phyloP scores from a whole-genome alignment of 2,797 vertebrate species.

The Triplophysa bombifrons region DNA sequence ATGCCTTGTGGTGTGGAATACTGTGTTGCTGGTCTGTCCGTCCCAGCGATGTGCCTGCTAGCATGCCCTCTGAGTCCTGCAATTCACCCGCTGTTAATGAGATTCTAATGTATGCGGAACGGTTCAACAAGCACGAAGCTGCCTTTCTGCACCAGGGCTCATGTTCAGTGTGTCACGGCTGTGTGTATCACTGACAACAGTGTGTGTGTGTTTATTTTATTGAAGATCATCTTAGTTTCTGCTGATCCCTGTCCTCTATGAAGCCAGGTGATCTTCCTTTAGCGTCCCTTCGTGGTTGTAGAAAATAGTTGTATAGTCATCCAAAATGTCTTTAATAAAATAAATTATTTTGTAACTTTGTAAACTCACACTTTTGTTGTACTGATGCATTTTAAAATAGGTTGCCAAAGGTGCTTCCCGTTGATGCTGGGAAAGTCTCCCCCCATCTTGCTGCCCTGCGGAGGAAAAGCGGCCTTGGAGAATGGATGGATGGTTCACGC shows the following conservation, averaged over 20 bases:
- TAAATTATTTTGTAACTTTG: neutral
- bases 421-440: too few relatives aligned
- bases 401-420: too few relatives aligned
- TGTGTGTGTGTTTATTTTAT: constrained; percentile 51
- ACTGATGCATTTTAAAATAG: neutral
- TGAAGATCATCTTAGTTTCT: constrained; percentile 26
- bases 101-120: constrained; percentile 77
- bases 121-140: constrained; percentile 70
- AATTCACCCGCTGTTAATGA: constrained; percentile 69
- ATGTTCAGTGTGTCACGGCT: constrained; percentile 39
- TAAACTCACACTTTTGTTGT: neutral
- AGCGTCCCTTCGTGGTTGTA: neutral
- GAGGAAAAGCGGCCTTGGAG: too few relatives aligned
- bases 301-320: neutral
- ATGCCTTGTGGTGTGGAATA: constrained; percentile 44
- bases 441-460: too few relatives aligned
- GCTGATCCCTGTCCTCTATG: constrained; percentile 24
- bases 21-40: constrained; percentile 20
- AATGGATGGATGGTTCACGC: neutral
- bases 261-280: constrained; percentile 38
- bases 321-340: neutral
- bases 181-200: constrained; percentile 43
- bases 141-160: constrained; percentile 54
- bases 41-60: constrained; percentile 20
- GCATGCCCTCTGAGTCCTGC: constrained; percentile 47